Conservation (phyloP, 2,888 invertebrate genomes). For the Tachina fera region DNA sequence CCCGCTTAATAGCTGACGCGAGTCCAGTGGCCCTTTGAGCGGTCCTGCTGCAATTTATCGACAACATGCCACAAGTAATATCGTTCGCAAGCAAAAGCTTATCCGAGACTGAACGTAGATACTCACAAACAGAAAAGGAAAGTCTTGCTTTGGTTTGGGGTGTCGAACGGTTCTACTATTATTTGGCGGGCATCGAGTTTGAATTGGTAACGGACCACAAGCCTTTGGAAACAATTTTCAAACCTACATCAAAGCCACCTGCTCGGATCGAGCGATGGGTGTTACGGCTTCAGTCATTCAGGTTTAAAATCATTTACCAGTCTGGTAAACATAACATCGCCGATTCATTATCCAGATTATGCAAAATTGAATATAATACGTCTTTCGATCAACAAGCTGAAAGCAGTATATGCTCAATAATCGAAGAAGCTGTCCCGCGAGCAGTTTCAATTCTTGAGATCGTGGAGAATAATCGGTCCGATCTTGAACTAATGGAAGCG, state of each 20-base stretch:
- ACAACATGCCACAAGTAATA: not conserved
- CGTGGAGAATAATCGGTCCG: slow-evolving; percentile 43
- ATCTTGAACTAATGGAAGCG: slow-evolving; percentile 41
- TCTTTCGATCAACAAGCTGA: slow-evolving; percentile 6
- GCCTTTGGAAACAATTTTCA: not conserved
- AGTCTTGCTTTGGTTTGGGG: not conserved
- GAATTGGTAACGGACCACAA: not conserved
- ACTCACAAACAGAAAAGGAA: not conserved
- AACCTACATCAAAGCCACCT: not conserved
- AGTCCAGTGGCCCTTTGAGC: not conserved
- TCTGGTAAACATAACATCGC: not conserved
- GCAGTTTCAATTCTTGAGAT: slow-evolving; percentile 52
- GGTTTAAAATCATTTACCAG: slow-evolving; percentile 3
- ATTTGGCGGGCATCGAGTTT: not conserved
- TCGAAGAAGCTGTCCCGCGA: slow-evolving; percentile 38
- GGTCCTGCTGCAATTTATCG: not conserved
- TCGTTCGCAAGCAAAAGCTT: not conserved
- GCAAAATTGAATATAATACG: not conserved
- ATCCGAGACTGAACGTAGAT: not conserved
- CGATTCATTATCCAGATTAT: not conserved
- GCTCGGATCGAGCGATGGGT: not conserved
- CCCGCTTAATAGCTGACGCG: not conserved
- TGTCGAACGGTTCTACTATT: slow-evolving; percentile 4
- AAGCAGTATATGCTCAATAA: slow-evolving; percentile 30
- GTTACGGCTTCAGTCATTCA: not conserved